These are phyloP conservation scores for Bambusicola thoracicus DNA, from an alignment of 2,113 vertebrate genomes.

Conservation along the genomic window DNA sequence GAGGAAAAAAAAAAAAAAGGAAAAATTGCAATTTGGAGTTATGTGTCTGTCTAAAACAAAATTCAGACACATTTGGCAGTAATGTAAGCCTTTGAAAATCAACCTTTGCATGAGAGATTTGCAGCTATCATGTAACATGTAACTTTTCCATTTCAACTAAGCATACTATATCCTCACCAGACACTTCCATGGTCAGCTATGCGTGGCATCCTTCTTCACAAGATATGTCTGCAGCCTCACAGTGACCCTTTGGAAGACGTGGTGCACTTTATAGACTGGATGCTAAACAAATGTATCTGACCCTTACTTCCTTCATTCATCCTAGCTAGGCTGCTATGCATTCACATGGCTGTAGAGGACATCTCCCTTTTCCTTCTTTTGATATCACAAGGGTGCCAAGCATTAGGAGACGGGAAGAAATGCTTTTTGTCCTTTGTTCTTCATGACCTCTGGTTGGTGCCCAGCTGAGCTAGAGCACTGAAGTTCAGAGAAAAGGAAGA, in stretches of 20 bases:
- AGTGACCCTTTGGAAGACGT: not conserved
- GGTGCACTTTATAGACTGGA: fast-evolving
- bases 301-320: no score
- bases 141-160: not conserved
- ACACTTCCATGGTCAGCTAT: not conserved
- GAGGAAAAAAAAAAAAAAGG: no score
- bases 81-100: not conserved
- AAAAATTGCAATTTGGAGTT: not conserved
- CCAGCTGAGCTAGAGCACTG: not conserved
- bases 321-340: not conserved
- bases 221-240: fast-evolving
- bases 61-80: not conserved
- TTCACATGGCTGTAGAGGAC: fast-evolving
- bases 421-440: no score
- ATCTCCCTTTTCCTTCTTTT: not conserved
- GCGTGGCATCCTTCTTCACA: not conserved
- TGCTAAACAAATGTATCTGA: not conserved
- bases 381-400: not conserved
- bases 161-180: not conserved
- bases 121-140: not conserved
- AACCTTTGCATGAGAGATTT: not conserved
- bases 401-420: not conserved
- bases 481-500: not conserved
- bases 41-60: not conserved
- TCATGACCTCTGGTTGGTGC: not conserved